phyloP scores from a whole-genome alignment of 2,797 vertebrate genomes.

The Adelosebastes latens region DNA sequence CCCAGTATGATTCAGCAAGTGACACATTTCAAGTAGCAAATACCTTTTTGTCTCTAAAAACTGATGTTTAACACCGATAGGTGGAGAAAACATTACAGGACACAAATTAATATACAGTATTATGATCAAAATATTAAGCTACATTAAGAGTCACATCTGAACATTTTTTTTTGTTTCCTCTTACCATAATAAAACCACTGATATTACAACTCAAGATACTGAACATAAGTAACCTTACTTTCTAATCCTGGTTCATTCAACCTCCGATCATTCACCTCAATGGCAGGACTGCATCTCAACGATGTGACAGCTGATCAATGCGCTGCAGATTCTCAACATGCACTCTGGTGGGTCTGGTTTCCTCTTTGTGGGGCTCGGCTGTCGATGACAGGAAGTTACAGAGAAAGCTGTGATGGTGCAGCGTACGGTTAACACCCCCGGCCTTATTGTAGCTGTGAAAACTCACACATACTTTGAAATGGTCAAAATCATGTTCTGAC shows the following conservation, averaged over 20 bases:
- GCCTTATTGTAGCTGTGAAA: not conserved
- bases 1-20: not conserved
- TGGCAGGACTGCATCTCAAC: not conserved
- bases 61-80: not conserved
- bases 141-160: too few relatives aligned
- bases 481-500: not conserved
- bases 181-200: not conserved
- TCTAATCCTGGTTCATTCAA: slow-evolving; percentile 7
- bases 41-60: too few relatives aligned
- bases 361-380: slow-evolving; percentile 47
- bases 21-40: not conserved
- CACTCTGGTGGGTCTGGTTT: slow-evolving; percentile 54
- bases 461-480: slow-evolving; percentile 4
- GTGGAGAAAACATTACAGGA: not conserved
- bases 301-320: not conserved
- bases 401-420: not conserved
- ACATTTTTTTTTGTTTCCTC: not conserved
- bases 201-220: not conserved
- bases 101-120: not conserved
- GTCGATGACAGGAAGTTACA: slow-evolving; percentile 73
- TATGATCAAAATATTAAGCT: not conserved
- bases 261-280: not conserved
- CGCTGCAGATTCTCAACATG: not conserved
- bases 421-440: slow-evolving; percentile 28
- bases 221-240: slow-evolving; percentile 17